Percentiles rank a stretch among this genome's conserved stretches.
phyloP scores from a whole-genome alignment of 2,113 vertebrate species.

The Tragelaphus imberbis region DNA sequence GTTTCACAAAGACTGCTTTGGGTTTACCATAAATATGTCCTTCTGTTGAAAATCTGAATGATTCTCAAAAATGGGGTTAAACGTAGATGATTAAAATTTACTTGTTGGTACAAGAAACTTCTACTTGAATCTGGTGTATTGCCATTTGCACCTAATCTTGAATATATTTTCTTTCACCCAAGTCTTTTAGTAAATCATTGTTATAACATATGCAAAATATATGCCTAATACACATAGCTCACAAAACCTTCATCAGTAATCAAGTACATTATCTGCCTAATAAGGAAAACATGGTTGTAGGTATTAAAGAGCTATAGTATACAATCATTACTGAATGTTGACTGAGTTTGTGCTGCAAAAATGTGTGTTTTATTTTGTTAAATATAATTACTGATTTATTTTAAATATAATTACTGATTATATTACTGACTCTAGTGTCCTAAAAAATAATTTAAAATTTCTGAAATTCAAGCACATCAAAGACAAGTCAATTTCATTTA shows the following conservation, averaged over 20 bases:
- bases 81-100: conserved; percentile 23
- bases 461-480: background rate
- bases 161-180: conserved; percentile 22
- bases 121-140: background rate
- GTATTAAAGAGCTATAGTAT: background rate
- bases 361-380: background rate
- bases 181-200: background rate
- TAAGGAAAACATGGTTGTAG: background rate
- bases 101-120: conserved; percentile 46
- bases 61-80: conserved; percentile 63
- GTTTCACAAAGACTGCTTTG: conserved; percentile 75
- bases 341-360: background rate
- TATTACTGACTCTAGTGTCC: background rate
- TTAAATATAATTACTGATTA: background rate
- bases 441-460: background rate
- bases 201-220: background rate
- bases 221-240: background rate
- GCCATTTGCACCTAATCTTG: background rate
- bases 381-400: background rate
- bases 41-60: conserved; percentile 65
- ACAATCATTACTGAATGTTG: background rate
- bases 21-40: conserved; percentile 77
- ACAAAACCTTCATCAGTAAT: background rate
- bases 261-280: background rate
- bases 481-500: conserved; percentile 16